These are phyloP conservation scores for Microcaecilia unicolor DNA, from an alignment of 2,797 vertebrate genomes.

Conservation along the genomic window DNA sequence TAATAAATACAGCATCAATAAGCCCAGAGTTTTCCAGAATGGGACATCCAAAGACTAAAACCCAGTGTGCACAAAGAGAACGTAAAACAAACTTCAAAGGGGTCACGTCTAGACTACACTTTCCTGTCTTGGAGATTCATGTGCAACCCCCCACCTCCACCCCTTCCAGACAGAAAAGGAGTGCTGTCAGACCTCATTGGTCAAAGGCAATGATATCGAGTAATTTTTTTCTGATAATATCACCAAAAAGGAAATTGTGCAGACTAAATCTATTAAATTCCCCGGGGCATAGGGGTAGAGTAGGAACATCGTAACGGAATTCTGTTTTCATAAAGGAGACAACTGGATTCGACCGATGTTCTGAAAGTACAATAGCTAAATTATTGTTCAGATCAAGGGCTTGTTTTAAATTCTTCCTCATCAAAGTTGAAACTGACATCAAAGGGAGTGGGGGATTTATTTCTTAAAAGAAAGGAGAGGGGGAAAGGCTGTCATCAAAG, in stretches of 20 bases:
- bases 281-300: no score
- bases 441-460: not conserved
- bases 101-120: constrained; percentile 48
- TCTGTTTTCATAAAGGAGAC: no score
- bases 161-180: constrained; percentile 27
- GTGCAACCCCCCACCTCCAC: constrained; percentile 8
- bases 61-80: constrained; percentile 15
- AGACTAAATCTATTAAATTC: constrained; percentile 72
- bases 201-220: constrained; percentile 44
- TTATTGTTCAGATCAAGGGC: no score
- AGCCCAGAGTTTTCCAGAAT: not conserved
- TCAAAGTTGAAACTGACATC: not conserved
- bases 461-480: not conserved
- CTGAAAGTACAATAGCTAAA: no score
- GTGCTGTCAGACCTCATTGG: constrained; percentile 58
- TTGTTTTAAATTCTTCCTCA: not conserved
- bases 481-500: not conserved
- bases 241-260: constrained; percentile 67
- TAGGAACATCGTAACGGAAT: no score
- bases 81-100: constrained; percentile 54
- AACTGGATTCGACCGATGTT: no score
- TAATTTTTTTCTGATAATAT: constrained; percentile 69
- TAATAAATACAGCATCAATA: not conserved
- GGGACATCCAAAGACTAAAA: constrained; percentile 1
- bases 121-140: constrained; percentile 46